Evolutionary conservation across 2,888 invertebrate genomes (phyloP), one percentile per base, ranked within the genome.

Genomic region (Lasius platythorax): DNA sequence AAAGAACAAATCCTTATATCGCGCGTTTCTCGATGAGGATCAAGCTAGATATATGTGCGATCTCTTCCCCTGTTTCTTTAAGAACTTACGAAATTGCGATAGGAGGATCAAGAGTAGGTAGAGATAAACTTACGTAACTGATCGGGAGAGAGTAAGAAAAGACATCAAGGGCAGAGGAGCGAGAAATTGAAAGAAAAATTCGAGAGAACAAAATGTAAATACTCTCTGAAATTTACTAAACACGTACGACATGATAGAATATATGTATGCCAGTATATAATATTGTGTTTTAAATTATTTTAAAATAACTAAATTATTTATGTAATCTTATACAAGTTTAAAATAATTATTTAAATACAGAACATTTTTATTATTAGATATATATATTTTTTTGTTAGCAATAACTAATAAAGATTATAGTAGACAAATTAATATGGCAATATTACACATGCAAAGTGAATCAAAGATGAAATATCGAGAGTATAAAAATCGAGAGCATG

Each of bases 121-220:
- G 40, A 68, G 78, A 78, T 78, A 78, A 53, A 78, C 68, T 78
- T 68, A 68, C 67, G 53, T 76, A 76, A 76, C 67, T 56, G 78
- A 68, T 68, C 30, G 68, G 6, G 30, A 23, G 30, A 23, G 40
- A 76, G 33, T 58, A 78, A 68, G 58, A 68, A 56, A 33, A 68
- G 56, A 58, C 40, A 58, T 68, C 58, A 43, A 56, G 56, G 5
- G 56, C 11, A 75, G 12, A n/a, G 30, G 5, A 68, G 78, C 68
- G 30, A 78, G 30, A 58, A 78, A 78, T 68, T 58, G 68, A 68
- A 78, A 30, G 30, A 40, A 58, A 58, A 78, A 43, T 56, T 66
- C 0, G 40, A 28, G n/a, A 30, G 15, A 58, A 58, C 43, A 58
- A 58, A 58, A 43, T 28, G 3, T 53, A 15, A 40, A 61, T 46